These are phyloP conservation scores for Hemitrygon akajei DNA, from an alignment of 2,797 vertebrate species.

Conservation along the genomic window DNA sequence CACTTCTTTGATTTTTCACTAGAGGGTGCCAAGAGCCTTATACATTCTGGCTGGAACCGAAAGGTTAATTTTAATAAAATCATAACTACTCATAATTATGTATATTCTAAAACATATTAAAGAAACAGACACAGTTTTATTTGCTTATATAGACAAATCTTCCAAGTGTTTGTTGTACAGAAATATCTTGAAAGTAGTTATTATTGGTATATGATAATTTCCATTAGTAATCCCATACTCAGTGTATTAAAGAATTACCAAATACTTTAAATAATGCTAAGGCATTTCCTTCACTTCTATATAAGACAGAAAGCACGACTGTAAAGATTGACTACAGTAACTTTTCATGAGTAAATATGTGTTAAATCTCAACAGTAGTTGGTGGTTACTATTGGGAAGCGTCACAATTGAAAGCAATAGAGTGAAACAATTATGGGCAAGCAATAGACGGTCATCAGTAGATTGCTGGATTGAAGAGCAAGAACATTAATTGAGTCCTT, in stretches of 20 bases:
- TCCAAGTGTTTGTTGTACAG: not conserved
- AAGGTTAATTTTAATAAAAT: not conserved
- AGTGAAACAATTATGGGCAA: constrained; percentile 7
- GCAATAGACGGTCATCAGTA: constrained; percentile 16
- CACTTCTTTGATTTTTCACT: not conserved
- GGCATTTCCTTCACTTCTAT: not conserved
- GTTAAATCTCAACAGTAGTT: not conserved
- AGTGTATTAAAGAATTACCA: not conserved
- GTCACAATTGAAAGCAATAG: constrained; percentile 30
- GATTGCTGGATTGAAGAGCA: constrained; percentile 19
- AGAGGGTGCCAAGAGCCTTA: constrained; percentile 28
- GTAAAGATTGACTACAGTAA: not conserved
- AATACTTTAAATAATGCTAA: not conserved
- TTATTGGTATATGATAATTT: not conserved
- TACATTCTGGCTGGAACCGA: not conserved
- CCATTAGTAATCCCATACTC: not conserved
- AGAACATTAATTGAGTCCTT: not conserved
- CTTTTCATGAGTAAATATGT: not conserved
- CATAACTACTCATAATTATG: not conserved
- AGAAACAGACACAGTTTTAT: not conserved
- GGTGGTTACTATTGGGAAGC: not conserved
- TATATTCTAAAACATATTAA: constrained; percentile 1
- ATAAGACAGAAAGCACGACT: not conserved
- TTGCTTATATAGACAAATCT: not conserved
- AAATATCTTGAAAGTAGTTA: constrained; percentile 1